Evolutionary conservation across 2,797 vertebrate species (phyloP).

Genomic region (Semotilus atromaculatus): DNA sequence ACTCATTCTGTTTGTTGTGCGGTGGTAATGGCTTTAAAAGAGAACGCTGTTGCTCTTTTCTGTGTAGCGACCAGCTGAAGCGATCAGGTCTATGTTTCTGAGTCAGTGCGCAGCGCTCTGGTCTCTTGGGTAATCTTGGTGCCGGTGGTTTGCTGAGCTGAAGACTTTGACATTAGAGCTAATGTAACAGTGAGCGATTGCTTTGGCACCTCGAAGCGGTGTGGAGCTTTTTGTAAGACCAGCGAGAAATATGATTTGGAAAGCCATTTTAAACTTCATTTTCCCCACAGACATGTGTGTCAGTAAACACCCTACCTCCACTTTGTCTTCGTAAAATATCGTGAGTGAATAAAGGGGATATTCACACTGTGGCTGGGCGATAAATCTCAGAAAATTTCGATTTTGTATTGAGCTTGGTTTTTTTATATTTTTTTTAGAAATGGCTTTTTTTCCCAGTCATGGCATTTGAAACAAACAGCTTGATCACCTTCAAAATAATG

Average conservation of each 20-base stretch:
- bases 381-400: neutral
- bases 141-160: conserved; percentile 50
- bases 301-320: conserved; percentile 27
- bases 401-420: neutral
- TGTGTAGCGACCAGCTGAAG: conserved; percentile 26
- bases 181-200: conserved; percentile 68
- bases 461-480: neutral
- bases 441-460: neutral
- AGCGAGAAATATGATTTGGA: conserved; percentile 59
- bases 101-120: conserved; percentile 25
- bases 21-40: conserved; percentile 42
- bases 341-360: conserved; percentile 21
- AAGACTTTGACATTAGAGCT: conserved; percentile 64
- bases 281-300: conserved; percentile 57
- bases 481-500: conserved; percentile 19
- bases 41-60: neutral
- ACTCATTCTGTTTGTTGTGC: conserved; percentile 10
- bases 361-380: neutral
- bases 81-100: conserved; percentile 59
- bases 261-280: conserved; percentile 63
- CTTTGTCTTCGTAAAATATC: conserved; percentile 43
- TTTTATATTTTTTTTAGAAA: neutral
- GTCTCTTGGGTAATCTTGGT: conserved; percentile 52
- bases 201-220: conserved; percentile 60
- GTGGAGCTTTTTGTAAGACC: conserved; percentile 64